Evolutionary conservation across 2,888 invertebrate genomes (phyloP), one percentile per base, ranked within the genome.

Genomic region (Metallyticus violacea): DNA sequence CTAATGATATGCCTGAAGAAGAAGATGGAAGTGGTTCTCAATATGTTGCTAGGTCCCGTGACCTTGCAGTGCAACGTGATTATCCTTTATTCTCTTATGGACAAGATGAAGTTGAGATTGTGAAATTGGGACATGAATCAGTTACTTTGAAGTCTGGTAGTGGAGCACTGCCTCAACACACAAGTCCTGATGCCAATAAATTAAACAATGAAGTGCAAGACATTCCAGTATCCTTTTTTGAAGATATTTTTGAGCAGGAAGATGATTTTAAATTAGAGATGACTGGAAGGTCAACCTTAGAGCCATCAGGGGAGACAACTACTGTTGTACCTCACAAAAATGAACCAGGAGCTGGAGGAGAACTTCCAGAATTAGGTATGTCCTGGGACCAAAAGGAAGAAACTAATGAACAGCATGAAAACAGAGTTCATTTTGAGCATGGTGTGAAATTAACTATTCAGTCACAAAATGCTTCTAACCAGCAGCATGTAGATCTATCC

Each of bases 21-120:
- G 88, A 88, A 88, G 80, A 80, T 62, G 80, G 78, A 25, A 85
- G 81, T 85, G 87, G 85, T n/a, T 86, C 85, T 0, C 86, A 88
- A 85, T 77, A 87, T 81, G 80, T 83, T 62, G 77, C 85, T 1
- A 28, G 29, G 22, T 30, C 77, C 29, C 86, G 30, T 79, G 80
- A 80, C 25, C n/a, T 76, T 40, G 28, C 85, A 29, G 79, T 89
- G 9, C 89, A 89, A 77, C 89, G 88, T 76, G 89, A 89, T 81
- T 87, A 89, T 86, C 88, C 89, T 15, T 89, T 91, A 76, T 91
- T 91, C 89, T 90, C 91, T 25, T 92, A 92, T 89, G 91, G 91
- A n/a, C 91, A 91, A 77, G 92, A 92, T 77, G 92, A 92, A 77
- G 90, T 93, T 6, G 92, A 93, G 88, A 93, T 93, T 27, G 91